Evolutionary conservation across 2,888 invertebrate genomes (phyloP), one percentile per base, ranked within the genome.

Genomic region (Dicyrtomina minuta): DNA sequence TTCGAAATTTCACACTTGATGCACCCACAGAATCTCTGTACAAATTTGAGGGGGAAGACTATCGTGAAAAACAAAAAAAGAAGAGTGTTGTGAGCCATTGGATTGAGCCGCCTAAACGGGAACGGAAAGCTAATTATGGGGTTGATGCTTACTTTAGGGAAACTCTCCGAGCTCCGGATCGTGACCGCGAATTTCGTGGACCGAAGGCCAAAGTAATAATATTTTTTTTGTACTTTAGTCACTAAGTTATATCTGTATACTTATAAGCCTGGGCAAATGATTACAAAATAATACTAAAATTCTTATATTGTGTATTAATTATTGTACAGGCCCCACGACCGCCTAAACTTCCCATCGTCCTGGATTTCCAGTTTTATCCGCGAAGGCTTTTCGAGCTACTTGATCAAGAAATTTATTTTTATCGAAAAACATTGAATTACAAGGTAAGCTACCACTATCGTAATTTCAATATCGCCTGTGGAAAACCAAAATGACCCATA

Each of bases 281-380:
- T n/a, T n/a, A n/a, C n/a, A n/a, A n/a, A n/a, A n/a, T n/a, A n/a
- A n/a, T n/a, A n/a, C n/a, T n/a, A n/a, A n/a, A n/a, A n/a, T 24
- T 15, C 6, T 26, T 58, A 13, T 58, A 33, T 17, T 43, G 46
- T 58, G 20, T 41, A 62, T 71, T 69, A 75, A 74, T 74, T 71
- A 66, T 78, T n/a, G n/a, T 79, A 15, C 81, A 90, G 88, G 98
- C 99, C 0, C 99, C 99, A 1, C 87, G 98, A 78, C 97, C 97
- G 4, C 99, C 99, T 0, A 99, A 98, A 81, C 97, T 99, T 81
- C 99, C 99, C 0, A 96, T 96, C 77, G 96, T 99, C 0, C 98
- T 98, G 85, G 99, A 99, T 83, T 99, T 98, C 82, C 99, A 99
- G 83, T 99, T 99, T 83, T 99, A 96, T 83, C 99, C 99, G 4